Conservation (phyloP, 2,113 vertebrate species). For the Martes martes region DNA sequence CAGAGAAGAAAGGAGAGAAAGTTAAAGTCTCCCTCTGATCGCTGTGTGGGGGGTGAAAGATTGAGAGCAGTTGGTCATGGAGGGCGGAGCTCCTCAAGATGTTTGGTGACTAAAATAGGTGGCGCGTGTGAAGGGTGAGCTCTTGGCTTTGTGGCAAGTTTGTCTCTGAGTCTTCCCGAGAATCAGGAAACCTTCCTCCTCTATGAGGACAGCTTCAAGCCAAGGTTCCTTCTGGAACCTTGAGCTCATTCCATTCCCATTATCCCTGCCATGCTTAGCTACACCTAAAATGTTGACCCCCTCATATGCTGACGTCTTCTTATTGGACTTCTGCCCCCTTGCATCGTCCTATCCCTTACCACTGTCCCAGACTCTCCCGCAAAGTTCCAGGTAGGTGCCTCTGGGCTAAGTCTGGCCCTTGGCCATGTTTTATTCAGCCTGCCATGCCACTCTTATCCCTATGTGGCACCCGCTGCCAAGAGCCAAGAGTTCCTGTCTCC, state of each 20-base stretch:
- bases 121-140: accelerated
- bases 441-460: neutral
- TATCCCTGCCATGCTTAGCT: neutral
- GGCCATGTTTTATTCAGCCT: neutral
- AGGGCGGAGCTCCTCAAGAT: neutral
- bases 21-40: neutral
- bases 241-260: neutral
- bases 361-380: neutral
- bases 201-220: neutral
- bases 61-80: neutral
- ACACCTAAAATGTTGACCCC: neutral
- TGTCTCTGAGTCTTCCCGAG: neutral
- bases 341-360: neutral
- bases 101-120: neutral
- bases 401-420: neutral
- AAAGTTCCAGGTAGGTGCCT: neutral
- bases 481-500: neutral
- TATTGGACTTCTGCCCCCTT: neutral
- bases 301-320: neutral
- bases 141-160: neutral
- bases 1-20: neutral
- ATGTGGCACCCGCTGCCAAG: no score
- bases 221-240: neutral
- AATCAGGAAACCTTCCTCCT: neutral
- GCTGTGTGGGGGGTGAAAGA: neutral